Conservation (phyloP, 2,888 invertebrate genomes). For the Scaptomyza flava region DNA sequence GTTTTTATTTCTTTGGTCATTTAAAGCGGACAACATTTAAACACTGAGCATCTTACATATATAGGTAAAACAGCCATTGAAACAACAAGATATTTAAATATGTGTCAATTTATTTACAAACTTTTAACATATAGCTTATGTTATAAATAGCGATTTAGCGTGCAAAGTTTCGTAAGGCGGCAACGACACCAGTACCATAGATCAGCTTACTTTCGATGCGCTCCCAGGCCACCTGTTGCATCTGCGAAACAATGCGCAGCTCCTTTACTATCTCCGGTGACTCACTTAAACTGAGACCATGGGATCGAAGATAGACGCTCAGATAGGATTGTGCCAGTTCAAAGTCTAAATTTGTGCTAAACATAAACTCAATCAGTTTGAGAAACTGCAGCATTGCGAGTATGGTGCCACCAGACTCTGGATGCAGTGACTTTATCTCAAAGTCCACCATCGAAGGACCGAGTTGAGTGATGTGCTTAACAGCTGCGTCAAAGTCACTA, state of each 20-base stretch:
- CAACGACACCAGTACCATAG: conserved; percentile 91
- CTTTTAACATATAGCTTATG: conserved; percentile 27
- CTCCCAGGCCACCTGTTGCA: conserved; percentile 88
- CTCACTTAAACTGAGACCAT: conserved; percentile 87
- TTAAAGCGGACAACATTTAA: no score
- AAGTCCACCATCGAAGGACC: conserved; percentile 94
- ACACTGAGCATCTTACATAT: no score
- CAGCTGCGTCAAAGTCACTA: conserved; percentile 86
- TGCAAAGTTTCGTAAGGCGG: conserved; percentile 88
- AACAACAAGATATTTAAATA: conserved; percentile 5
- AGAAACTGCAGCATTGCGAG: conserved; percentile 92
- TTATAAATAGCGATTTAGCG: conserved; percentile 48
- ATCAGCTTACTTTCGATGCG: conserved; percentile 88
- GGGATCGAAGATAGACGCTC: conserved; percentile 93
- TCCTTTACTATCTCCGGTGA: conserved; percentile 86
- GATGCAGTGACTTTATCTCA: conserved; percentile 92
- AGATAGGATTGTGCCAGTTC: conserved; percentile 96
- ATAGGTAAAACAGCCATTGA: no score
- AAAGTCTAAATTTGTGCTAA: conserved; percentile 92
- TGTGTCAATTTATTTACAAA: conserved; percentile 43
- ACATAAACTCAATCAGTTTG: conserved; percentile 88
- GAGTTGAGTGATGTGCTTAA: conserved; percentile 86
- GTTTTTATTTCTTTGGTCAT: no score
- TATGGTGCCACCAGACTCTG: conserved; percentile 89
- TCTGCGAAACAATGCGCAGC: conserved; percentile 86